Percentiles rank a stretch among this genome's conserved stretches.
phyloP scores from a whole-genome alignment of 2,888 invertebrate species.

The Mimachlamys varia region DNA sequence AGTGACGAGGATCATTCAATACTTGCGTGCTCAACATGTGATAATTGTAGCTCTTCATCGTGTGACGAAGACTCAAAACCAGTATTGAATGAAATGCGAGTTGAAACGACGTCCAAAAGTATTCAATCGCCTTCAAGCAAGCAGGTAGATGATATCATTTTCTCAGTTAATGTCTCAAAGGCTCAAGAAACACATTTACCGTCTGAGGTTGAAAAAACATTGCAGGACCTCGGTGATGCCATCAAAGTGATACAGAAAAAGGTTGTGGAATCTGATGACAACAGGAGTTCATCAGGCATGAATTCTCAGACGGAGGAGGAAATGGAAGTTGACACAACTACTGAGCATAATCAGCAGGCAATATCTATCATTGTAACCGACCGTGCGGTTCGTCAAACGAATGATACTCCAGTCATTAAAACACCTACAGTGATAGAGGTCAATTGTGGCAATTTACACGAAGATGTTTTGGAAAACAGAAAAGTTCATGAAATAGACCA shows the following conservation, averaged over 20 bases:
- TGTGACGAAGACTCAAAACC: background rate
- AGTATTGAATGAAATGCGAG: background rate
- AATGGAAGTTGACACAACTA: background rate
- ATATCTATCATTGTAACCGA: constrained; percentile 18
- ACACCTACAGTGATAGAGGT: background rate
- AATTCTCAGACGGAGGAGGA: background rate
- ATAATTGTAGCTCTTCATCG: background rate
- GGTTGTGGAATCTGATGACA: background rate
- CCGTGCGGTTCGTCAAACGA: background rate
- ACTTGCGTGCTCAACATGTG: background rate
- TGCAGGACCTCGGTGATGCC: background rate
- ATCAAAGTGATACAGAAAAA: constrained; percentile 1
- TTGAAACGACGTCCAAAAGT: background rate
- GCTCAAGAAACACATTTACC: background rate
- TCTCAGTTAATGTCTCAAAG: background rate
- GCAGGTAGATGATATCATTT: background rate
- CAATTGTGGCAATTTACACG: background rate
- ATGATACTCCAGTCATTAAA: background rate
- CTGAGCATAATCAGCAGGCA: background rate
- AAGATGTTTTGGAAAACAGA: background rate
- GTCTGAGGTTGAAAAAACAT: background rate
- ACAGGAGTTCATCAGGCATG: background rate
- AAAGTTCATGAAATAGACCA: background rate
- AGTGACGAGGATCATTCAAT: background rate
- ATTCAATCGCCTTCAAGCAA: background rate